A percentile compares a stretch with the other conserved stretches of the same genome.
These are phyloP conservation scores for Muscina levida DNA, from an alignment of 2,888 invertebrate species.

Conservation along the genomic window DNA sequence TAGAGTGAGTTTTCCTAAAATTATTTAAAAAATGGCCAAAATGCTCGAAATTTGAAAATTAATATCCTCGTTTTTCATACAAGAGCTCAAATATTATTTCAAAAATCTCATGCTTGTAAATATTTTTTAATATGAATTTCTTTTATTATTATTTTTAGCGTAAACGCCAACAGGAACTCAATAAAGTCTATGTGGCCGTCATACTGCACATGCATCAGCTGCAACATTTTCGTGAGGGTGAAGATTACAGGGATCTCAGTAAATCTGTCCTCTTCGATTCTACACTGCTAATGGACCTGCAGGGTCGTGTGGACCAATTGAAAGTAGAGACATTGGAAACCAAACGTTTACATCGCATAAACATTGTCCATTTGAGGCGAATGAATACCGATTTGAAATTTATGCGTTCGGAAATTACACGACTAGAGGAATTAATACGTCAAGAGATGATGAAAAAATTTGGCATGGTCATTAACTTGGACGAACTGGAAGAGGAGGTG, in stretches of 20 bases:
- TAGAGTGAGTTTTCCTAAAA: conserved; percentile 83
- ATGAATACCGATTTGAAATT: conserved; percentile 86
- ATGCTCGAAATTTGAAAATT: too few species aligned
- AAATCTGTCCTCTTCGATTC: conserved; percentile 85
- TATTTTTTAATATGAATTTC: conserved; percentile 37
- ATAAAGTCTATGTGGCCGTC: conserved; percentile 87
- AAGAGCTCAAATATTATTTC: too few species aligned
- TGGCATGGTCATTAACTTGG: conserved; percentile 81
- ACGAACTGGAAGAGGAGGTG: conserved; percentile 82
- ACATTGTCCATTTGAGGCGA: conserved; percentile 85
- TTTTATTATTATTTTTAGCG: conserved; percentile 79
- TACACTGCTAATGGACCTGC: conserved; percentile 81
- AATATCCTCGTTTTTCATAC: too few species aligned
- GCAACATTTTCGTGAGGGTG: conserved; percentile 81
- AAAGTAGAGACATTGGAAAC: conserved; percentile 85
- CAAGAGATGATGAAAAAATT: conserved; percentile 82
- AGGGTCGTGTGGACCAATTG: conserved; percentile 84
- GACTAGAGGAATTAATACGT: conserved; percentile 81
- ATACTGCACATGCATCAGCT: conserved; percentile 87
- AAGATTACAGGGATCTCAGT: conserved; percentile 79
- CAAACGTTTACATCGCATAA: conserved; percentile 84
- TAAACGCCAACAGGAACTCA: conserved; percentile 85
- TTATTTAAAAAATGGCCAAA: too few species aligned
- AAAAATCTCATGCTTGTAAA: too few species aligned
- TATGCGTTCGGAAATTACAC: conserved; percentile 83